Conservation (phyloP, 2,888 invertebrate species). For the Ypsolopha scabrella region DNA sequence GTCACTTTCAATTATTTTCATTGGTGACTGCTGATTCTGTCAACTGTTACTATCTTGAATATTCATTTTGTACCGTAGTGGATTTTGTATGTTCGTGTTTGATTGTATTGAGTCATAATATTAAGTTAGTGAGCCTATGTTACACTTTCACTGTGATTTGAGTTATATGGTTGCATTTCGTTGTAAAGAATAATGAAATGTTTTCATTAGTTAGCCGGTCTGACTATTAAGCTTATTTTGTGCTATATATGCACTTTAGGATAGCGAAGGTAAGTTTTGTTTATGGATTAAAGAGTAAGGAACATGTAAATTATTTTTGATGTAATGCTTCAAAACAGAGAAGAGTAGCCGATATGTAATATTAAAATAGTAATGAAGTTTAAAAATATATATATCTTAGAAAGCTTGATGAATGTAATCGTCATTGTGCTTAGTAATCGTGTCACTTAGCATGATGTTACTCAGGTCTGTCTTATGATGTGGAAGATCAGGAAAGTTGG, state of each 20-base stretch:
- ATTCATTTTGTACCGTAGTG: slow-evolving; percentile 34
- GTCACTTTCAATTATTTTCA: not conserved
- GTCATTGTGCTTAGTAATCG: slow-evolving; percentile 67
- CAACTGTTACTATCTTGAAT: slow-evolving; percentile 10
- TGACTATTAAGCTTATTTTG: slow-evolving; percentile 11
- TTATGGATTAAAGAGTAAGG: slow-evolving; percentile 2
- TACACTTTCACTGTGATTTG: slow-evolving; percentile 65
- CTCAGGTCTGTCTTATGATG: slow-evolving; percentile 29
- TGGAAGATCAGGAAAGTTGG: not conserved
- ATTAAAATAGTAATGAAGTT: slow-evolving; percentile 48
- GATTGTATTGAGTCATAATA: slow-evolving; percentile 57
- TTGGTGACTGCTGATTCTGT: not conserved
- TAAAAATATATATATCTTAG: slow-evolving; percentile 45
- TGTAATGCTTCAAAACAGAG: slow-evolving; percentile 57
- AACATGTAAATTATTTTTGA: slow-evolving; percentile 31
- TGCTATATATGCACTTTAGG: slow-evolving; percentile 10
- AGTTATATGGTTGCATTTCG: slow-evolving; percentile 55
- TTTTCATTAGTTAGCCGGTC: slow-evolving; percentile 14
- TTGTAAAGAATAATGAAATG: slow-evolving; percentile 17
- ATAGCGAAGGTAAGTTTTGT: slow-evolving; percentile 2
- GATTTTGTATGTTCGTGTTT: slow-evolving; percentile 43
- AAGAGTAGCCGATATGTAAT: slow-evolving; percentile 56
- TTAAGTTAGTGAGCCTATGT: slow-evolving; percentile 62
- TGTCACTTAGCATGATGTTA: slow-evolving; percentile 58
- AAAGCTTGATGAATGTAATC: slow-evolving; percentile 64